Evolutionary conservation across 2,113 vertebrate species (phyloP).

Genomic region (Conger conger): DNA sequence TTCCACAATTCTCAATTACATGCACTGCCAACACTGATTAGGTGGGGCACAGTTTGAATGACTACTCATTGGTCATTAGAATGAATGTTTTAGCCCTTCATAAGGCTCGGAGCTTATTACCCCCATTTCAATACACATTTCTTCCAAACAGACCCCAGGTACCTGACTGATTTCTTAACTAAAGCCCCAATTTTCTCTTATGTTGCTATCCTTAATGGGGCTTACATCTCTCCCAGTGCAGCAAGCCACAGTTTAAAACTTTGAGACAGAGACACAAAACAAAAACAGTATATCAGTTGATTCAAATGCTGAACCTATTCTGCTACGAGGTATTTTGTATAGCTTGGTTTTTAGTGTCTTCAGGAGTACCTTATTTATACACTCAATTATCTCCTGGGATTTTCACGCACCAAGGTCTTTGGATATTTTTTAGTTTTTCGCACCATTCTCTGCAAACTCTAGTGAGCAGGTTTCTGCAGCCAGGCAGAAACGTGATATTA

Average conservation of each 20-base stretch:
- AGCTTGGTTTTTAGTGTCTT: too few species aligned
- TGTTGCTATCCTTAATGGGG: background rate
- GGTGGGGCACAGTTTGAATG: background rate
- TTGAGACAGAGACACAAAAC: too few species aligned
- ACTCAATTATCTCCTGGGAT: too few species aligned
- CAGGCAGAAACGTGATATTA: too few species aligned
- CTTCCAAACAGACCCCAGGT: background rate
- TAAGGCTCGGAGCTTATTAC: background rate
- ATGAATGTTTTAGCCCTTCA: background rate
- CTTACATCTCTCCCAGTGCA: background rate
- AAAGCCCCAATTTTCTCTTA: background rate
- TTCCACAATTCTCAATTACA: background rate
- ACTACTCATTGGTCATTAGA: background rate
- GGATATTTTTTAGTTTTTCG: too few species aligned
- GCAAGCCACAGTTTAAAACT: too few species aligned
- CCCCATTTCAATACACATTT: background rate
- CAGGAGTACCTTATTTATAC: too few species aligned
- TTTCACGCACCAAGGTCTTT: too few species aligned
- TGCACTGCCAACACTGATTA: background rate
- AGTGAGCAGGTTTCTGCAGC: too few species aligned
- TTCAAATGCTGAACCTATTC: background rate
- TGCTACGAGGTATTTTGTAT: too few species aligned
- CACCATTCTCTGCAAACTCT: too few species aligned
- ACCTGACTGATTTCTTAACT: background rate
- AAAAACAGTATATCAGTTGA: background rate